phyloP scores from a whole-genome alignment of 1,140 invertebrate species.

The Sitophilus oryzae region DNA sequence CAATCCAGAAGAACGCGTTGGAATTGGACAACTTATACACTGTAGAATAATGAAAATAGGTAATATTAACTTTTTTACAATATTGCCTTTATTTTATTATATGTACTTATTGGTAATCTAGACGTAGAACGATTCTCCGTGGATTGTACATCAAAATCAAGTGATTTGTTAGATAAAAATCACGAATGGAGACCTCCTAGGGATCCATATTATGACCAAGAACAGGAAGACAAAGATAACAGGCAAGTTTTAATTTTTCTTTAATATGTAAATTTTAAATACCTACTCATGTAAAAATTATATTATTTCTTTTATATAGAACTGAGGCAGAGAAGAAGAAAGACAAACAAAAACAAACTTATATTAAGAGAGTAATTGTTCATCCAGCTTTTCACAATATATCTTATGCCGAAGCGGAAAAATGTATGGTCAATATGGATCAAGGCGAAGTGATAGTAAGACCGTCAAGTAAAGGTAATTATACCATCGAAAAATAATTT shows the following conservation, averaged over 20 bases:
- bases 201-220: constrained; percentile 90
- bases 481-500: too few species aligned
- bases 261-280: background rate
- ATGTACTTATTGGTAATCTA: too few species aligned
- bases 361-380: constrained; percentile 93
- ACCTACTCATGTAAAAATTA: background rate
- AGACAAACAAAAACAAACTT: constrained; percentile 70
- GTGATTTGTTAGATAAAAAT: constrained; percentile 87
- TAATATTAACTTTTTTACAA: too few species aligned
- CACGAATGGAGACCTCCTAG: constrained; percentile 82
- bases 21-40: constrained; percentile 81
- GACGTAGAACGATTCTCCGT: constrained; percentile 92
- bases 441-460: constrained; percentile 95
- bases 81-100: too few species aligned
- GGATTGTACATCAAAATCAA: constrained; percentile 89
- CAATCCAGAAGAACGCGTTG: constrained; percentile 89
- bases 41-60: constrained; percentile 88
- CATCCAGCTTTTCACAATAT: constrained; percentile 98
- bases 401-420: constrained; percentile 86
- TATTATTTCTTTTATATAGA: constrained; percentile 33
- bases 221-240: constrained; percentile 74
- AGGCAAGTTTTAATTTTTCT: constrained; percentile 27
- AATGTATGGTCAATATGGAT: constrained; percentile 84
- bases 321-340: constrained; percentile 78
- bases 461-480: constrained; percentile 82